These are phyloP conservation scores for Grammomys surdaster DNA, from an alignment of 2,113 vertebrate genomes.

Conservation along the genomic window DNA sequence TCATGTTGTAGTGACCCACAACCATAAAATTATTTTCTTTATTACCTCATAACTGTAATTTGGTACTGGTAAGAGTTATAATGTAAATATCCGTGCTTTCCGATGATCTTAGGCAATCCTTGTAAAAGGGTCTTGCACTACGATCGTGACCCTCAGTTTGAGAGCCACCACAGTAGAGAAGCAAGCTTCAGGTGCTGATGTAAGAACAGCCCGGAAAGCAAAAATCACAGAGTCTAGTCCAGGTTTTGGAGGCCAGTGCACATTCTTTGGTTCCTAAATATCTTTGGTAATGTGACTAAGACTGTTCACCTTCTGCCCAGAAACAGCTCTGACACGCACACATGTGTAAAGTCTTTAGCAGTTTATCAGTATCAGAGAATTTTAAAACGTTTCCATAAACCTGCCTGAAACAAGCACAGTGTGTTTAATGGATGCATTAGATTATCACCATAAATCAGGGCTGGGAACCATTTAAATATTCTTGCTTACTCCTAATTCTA, in stretches of 20 bases:
- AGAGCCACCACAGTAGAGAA: not conserved
- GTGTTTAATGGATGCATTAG: not conserved
- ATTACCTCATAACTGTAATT: not conserved
- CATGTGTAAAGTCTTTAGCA: not conserved
- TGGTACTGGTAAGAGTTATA: not conserved
- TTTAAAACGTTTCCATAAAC: not conserved
- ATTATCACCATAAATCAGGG: not conserved
- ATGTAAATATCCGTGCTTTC: not conserved
- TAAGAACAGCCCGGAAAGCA: not conserved
- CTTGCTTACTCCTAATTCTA: constrained; percentile 35
- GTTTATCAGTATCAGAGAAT: not conserved
- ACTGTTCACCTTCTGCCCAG: not conserved
- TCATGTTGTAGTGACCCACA: not conserved
- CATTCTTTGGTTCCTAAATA: not conserved
- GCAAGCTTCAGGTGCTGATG: not conserved
- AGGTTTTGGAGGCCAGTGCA: not conserved
- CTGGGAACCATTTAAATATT: not conserved
- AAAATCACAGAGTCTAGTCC: not conserved
- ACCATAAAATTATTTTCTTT: not conserved
- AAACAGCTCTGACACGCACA: not conserved
- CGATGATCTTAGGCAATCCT: not conserved
- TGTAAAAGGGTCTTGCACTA: not conserved
- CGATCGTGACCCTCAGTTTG: not conserved
- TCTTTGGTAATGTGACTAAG: not conserved
- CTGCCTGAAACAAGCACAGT: not conserved